phyloP scores from a whole-genome alignment of 2,888 invertebrate genomes.

The Drosophila gaucha region DNA sequence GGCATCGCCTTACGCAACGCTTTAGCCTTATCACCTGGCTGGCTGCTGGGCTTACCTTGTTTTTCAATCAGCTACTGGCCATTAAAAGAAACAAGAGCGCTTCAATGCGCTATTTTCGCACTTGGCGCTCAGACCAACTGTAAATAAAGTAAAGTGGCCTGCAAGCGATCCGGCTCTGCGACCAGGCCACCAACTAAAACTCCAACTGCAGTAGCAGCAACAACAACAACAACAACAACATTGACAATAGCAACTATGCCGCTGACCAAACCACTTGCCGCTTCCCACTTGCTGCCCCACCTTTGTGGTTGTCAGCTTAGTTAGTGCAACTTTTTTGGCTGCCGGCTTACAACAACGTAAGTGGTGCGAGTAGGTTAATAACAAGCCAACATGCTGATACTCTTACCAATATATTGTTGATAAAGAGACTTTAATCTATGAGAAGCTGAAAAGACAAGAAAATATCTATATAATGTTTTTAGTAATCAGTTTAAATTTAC shows the following conservation, averaged over 20 bases:
- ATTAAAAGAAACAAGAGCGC: constrained; percentile 61
- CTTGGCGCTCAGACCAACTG: constrained; percentile 52
- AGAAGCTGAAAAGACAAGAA: too few species aligned
- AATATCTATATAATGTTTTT: too few species aligned
- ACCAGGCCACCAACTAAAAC: too few species aligned
- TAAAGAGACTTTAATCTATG: too few species aligned
- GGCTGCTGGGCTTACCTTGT: constrained; percentile 9
- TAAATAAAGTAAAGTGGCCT: constrained; percentile 76
- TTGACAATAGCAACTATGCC: constrained; percentile 20
- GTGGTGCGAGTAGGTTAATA: neutral
- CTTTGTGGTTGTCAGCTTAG: constrained; percentile 30
- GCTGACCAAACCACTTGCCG: constrained; percentile 46
- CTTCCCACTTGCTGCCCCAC: neutral
- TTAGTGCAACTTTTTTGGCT: constrained; percentile 23
- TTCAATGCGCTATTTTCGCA: constrained; percentile 56
- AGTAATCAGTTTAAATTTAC: too few species aligned
- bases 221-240: constrained; percentile 18
- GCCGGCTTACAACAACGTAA: constrained; percentile 14
- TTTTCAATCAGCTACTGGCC: constrained; percentile 62
- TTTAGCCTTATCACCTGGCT: constrained; percentile 42
- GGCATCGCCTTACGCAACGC: constrained; percentile 45
- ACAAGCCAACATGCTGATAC: constrained; percentile 13
- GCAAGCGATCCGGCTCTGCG: constrained; percentile 57
- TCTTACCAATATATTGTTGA: neutral
- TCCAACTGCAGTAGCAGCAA: too few species aligned